Conservation (phyloP, 2,113 vertebrate genomes). For the Halichoeres trimaculatus region DNA sequence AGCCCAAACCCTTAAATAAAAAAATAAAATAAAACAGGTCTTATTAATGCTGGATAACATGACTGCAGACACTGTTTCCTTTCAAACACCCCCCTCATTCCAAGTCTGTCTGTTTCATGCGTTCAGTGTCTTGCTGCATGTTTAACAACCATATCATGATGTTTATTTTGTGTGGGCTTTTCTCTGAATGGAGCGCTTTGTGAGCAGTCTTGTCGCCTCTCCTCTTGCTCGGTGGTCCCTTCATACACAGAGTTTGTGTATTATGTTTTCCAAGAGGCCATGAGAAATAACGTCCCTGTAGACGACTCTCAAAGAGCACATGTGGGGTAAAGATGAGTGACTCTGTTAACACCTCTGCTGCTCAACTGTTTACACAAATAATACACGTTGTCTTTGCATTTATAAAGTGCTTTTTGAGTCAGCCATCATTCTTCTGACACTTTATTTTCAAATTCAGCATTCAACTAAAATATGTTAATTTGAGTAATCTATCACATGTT, state of each 20-base stretch:
- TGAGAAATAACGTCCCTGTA: slow-evolving; percentile 79
- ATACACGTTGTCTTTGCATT: background rate
- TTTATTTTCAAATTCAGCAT: too few species aligned
- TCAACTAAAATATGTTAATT: too few species aligned
- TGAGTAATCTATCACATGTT: background rate
- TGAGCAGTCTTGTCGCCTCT: slow-evolving; percentile 44
- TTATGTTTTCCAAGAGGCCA: slow-evolving; percentile 82
- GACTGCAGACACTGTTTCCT: background rate
- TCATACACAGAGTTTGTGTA: slow-evolving; percentile 74
- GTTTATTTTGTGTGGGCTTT: slow-evolving; percentile 77
- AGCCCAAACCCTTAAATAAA: too few species aligned
- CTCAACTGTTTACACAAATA: background rate
- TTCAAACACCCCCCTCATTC: slow-evolving; percentile 7
- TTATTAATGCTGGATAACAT: too few species aligned
- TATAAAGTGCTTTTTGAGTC: background rate
- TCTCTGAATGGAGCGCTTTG: slow-evolving; percentile 72
- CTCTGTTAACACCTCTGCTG: slow-evolving; percentile 41
- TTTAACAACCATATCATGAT: slow-evolving; percentile 58
- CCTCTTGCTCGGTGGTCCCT: slow-evolving; percentile 78
- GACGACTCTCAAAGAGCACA: slow-evolving; percentile 52
- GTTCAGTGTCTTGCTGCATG: slow-evolving; percentile 32
- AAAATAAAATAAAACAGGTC: too few species aligned
- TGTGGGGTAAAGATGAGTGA: slow-evolving; percentile 53
- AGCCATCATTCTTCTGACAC: background rate
- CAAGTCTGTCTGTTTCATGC: too few species aligned